Base-by-base conservation (phyloP, 1,140 invertebrate genomes). In the Drosophila mojavensis region DNA sequence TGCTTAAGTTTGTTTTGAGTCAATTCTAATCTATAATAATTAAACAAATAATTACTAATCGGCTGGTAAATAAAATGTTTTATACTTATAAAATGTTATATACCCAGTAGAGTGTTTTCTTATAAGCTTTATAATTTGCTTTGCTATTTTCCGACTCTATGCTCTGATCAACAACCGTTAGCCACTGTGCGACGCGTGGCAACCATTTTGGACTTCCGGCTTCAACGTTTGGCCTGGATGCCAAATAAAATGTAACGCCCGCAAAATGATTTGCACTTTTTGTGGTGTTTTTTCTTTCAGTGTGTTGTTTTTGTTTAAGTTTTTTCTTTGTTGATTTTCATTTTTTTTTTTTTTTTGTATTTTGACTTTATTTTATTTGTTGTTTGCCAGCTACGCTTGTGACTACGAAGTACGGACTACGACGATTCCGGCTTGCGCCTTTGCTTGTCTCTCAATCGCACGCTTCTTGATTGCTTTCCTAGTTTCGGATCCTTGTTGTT, bases 361-460 rank as follows among this genome's bases (percentile, higher is more conserved):
- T 50, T 50, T 13, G 28, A 47, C 6, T 47, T 15, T 17, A 9
- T 15, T 17, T 17, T 47, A 15, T 15, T 17, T 47, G 43, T 17
- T 17, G 43, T 47, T 47, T 45, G 43, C 5, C 43, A n/a, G 43
- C 43, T 45, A 4, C 43, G n/a, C 4, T 17, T 45, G 43, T 17
- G 43, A 45, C 5, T 45, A 4, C n/a, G 43, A 17, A 9, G 11
- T 17, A 17, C 20, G 28, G 39, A 20, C 24, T 47, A 63, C 55
- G 58, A 63, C 55, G 58, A 7, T 45, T 65, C 28, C 26, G 43
- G 74, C 69, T 74, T 78, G 15, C 54, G 47, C 65, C 59, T 69
- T 77, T 75, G 79, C 82, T 74, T 78, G 67, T 58, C 47, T 88
- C 79, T 82, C 83, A 88, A 88, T 88, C 81, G 81, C 60, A 81